Percentiles rank a stretch among this genome's conserved stretches.
Evolutionary conservation across 2,113 vertebrate species (phyloP).

Genomic region (Garra rufa): DNA sequence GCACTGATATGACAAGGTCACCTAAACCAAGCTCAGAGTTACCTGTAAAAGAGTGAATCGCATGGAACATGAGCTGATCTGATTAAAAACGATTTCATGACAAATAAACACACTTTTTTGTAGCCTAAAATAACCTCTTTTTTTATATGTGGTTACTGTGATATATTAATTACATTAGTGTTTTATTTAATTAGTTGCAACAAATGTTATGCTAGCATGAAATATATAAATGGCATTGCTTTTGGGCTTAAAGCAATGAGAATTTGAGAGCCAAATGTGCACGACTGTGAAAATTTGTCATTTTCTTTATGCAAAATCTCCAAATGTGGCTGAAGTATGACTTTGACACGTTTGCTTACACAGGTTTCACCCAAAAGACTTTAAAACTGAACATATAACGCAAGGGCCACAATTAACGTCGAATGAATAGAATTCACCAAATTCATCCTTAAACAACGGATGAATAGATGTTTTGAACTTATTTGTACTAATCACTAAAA

Average conservation of each 20-base stretch:
- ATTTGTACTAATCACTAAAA: no score
- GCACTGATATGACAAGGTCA: constrained; percentile 44
- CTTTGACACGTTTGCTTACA: neutral
- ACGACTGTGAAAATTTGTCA: neutral
- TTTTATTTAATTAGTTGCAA: neutral
- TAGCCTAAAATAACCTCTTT: neutral
- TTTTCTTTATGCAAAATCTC: neutral
- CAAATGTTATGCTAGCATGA: neutral
- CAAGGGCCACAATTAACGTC: no score
- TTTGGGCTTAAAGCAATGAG: neutral
- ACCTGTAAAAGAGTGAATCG: neutral
- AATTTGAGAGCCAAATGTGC: neutral
- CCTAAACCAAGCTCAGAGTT: constrained; percentile 40
- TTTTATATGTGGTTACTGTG: neutral
- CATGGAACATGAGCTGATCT: neutral
- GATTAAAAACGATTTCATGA: no score
- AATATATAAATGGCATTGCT: neutral
- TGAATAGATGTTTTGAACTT: no score
- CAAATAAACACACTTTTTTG: no score
- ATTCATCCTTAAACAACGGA: no score
- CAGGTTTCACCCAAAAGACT: neutral
- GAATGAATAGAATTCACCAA: no score
- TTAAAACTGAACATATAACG: no score
- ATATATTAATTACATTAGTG: neutral
- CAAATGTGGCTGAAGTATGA: neutral